These are phyloP conservation scores for Horisme vitalbata DNA, from an alignment of 2,888 invertebrate genomes.

Conservation along the genomic window DNA sequence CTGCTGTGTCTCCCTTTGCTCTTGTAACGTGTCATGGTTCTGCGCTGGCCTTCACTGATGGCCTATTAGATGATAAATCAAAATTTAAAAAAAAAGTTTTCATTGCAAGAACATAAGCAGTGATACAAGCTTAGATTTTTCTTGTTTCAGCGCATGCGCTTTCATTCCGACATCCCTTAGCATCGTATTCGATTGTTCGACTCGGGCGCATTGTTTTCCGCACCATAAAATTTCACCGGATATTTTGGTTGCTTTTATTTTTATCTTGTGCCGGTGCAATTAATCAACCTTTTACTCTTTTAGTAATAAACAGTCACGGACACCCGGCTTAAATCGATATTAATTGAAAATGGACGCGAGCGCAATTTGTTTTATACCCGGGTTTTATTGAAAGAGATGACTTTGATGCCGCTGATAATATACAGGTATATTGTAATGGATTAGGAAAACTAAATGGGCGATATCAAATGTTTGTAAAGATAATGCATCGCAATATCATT, in stretches of 20 bases:
- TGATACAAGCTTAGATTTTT: conserved; percentile 47
- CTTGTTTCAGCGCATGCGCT: conserved; percentile 70
- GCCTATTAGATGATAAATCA: no score
- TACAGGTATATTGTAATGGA: conserved; percentile 32
- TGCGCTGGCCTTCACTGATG: no score
- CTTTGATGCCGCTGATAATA: conserved; percentile 36
- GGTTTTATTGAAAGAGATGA: conserved; percentile 35
- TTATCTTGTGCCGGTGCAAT: conserved; percentile 47
- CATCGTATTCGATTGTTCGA: conserved; percentile 70
- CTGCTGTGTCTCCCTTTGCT: no score
- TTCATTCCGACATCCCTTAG: conserved; percentile 64
- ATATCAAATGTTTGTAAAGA: conserved; percentile 56
- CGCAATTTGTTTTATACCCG: conserved; percentile 32
- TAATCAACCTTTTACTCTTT: conserved; percentile 48
- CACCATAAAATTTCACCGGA: conserved; percentile 62
- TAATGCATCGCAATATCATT: conserved; percentile 66
- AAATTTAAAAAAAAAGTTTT: conserved; percentile 33
- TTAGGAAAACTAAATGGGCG: conserved; percentile 51
- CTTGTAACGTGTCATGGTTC: no score
- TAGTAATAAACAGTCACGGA: conserved; percentile 37
- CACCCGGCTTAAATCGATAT: conserved; percentile 37
- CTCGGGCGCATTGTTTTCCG: conserved; percentile 71
- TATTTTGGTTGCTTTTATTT: conserved; percentile 61
- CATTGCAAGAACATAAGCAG: not conserved
- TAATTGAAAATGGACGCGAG: conserved; percentile 45